Evolutionary conservation across 2,113 vertebrate species (phyloP).

Genomic region (Paralichthys olivaceus): DNA sequence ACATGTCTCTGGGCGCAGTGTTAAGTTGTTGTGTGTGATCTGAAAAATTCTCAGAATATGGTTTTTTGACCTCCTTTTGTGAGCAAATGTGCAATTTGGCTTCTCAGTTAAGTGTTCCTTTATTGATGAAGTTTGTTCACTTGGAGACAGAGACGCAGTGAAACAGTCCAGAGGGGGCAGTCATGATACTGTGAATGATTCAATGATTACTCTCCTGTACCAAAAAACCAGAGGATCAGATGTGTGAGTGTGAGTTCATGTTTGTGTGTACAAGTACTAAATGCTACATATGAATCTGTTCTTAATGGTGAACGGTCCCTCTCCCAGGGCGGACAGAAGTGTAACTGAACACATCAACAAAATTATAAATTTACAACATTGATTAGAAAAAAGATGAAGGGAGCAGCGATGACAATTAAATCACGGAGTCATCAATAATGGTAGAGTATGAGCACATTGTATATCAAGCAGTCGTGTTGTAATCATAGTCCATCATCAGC

Average conservation of each 20-base stretch:
- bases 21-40: neutral
- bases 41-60: slow-evolving; percentile 13
- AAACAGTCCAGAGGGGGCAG: slow-evolving; percentile 45
- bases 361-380: no score
- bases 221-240: slow-evolving; percentile 12
- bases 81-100: slow-evolving; percentile 18
- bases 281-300: neutral
- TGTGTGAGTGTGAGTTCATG: neutral
- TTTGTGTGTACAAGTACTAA: neutral
- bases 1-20: neutral
- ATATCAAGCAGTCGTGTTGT: no score
- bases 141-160: neutral
- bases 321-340: no score
- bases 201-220: neutral
- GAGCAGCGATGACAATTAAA: neutral
- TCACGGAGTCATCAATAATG: no score
- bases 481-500: no score
- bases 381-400: no score
- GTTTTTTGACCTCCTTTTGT: slow-evolving; percentile 3
- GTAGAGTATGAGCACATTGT: no score
- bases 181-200: slow-evolving; percentile 22
- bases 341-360: no score
- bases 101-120: neutral
- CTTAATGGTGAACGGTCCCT: no score
- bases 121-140: slow-evolving; percentile 2